Conservation (phyloP, 2,888 invertebrate species). For the Cetonia aurata region DNA sequence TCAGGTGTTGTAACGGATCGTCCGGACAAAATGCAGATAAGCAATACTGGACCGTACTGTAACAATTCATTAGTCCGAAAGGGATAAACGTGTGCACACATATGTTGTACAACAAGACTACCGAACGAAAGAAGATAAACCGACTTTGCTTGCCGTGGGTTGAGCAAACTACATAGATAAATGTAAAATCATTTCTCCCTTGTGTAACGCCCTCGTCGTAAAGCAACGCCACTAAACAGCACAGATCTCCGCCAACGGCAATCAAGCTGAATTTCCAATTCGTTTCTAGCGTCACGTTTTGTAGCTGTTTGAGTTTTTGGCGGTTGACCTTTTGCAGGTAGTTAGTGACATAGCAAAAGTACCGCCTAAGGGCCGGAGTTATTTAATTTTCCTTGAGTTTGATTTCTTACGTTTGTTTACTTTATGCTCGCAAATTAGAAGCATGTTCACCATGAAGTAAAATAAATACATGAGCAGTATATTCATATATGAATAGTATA, state of each 20-base stretch:
- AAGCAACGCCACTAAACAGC: conserved; percentile 49
- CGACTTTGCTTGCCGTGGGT: conserved; percentile 3
- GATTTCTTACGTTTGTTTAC: no score
- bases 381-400: no score
- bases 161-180: conserved; percentile 51
- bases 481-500: neutral
- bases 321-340: neutral
- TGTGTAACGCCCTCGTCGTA: conserved; percentile 48
- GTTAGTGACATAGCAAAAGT: no score
- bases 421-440: no score
- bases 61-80: conserved; percentile 40
- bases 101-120: neutral
- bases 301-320: conserved; percentile 28
- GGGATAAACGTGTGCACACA: conserved; percentile 3
- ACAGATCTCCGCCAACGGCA: conserved; percentile 51
- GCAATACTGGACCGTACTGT: conserved; percentile 28
- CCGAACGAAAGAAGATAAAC: conserved; percentile 10
- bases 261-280: conserved; percentile 50
- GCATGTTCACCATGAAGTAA: no score
- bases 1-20: conserved; percentile 33
- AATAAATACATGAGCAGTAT: no score
- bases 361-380: neutral
- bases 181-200: conserved; percentile 55
- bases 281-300: conserved; percentile 50
- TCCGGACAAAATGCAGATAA: conserved; percentile 32